phyloP scores from a whole-genome alignment of 2,797 vertebrate genomes.

The Neosilurus mollespiculum region DNA sequence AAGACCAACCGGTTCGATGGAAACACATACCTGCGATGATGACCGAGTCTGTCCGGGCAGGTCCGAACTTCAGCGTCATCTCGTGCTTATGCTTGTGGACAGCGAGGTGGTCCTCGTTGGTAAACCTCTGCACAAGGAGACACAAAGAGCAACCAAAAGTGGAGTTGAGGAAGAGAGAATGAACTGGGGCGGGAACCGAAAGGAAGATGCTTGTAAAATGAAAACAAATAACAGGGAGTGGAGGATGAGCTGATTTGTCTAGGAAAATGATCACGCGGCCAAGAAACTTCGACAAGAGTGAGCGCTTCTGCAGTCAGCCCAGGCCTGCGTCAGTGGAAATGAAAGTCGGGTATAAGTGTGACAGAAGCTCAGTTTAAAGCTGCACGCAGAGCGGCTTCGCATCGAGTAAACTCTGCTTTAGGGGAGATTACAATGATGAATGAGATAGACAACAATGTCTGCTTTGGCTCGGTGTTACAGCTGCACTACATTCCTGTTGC shows the following conservation, averaged over 20 bases:
- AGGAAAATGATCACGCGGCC: slow-evolving; percentile 47
- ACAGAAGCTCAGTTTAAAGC: slow-evolving; percentile 48
- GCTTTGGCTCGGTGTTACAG: neutral
- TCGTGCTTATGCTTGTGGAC: slow-evolving; percentile 99
- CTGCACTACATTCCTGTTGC: slow-evolving; percentile 25
- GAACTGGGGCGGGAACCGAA: slow-evolving; percentile 2
- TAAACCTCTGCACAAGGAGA: slow-evolving; percentile 86
- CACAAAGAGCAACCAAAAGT: slow-evolving; percentile 18
- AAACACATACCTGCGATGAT: slow-evolving; percentile 72
- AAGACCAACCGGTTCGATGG: neutral
- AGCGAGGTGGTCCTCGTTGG: slow-evolving; percentile 97
- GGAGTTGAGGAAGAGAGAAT: slow-evolving; percentile 28
- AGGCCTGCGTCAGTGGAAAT: slow-evolving; percentile 44
- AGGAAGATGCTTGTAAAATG: slow-evolving; percentile 37
- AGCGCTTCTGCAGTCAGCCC: slow-evolving; percentile 44
- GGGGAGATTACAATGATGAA: neutral
- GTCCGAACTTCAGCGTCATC: slow-evolving; percentile 98
- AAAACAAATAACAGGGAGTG: slow-evolving; percentile 45
- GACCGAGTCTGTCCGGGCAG: slow-evolving; percentile 79
- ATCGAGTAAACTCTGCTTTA: neutral
- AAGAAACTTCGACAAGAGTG: slow-evolving; percentile 49
- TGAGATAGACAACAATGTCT: slow-evolving; percentile 10
- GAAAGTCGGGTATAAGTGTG: slow-evolving; percentile 43
- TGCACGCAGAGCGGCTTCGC: slow-evolving; percentile 18
- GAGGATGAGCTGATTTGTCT: slow-evolving; percentile 46